A percentile compares a stretch with the other conserved stretches of the same genome.
Conservation (phyloP, 2,797 vertebrate genomes). For the Margarornis squamiger region DNA sequence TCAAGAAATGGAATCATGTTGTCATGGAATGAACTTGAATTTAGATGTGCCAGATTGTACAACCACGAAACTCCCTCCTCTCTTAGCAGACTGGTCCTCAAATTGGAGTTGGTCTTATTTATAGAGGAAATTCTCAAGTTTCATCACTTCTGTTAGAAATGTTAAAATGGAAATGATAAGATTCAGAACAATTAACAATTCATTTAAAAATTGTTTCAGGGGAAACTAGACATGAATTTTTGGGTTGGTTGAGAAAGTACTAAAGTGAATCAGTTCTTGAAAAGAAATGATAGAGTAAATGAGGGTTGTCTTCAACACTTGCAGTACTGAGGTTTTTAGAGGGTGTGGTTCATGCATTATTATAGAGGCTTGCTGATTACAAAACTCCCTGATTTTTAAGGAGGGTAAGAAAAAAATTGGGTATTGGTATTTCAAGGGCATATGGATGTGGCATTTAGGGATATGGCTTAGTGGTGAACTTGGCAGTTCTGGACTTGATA, state of each 20-base stretch:
- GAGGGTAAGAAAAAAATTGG: not conserved
- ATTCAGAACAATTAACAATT: not conserved
- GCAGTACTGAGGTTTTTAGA: not conserved
- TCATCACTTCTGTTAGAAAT: not conserved
- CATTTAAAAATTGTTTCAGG: not conserved
- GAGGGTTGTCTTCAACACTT: not conserved
- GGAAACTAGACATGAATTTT: not conserved
- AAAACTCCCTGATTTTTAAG: not conserved
- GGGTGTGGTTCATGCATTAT: not conserved
- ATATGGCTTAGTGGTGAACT: not conserved
- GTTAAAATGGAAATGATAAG: not conserved
- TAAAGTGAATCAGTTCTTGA: not conserved
- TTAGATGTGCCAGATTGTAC: not conserved
- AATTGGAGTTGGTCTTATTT: not conserved
- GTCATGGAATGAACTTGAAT: not conserved
- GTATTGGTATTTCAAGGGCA: not conserved
- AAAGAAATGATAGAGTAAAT: not conserved
- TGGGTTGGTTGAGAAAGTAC: not conserved
- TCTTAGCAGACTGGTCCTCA: not conserved
- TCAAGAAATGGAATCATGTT: not conserved
- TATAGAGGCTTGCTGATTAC: not conserved
- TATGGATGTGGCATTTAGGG: not conserved
- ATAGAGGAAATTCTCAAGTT: not conserved
- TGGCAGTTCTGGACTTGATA: not conserved
- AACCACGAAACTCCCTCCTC: not conserved